Percentiles rank a stretch among this genome's conserved stretches.
phyloP scores from a whole-genome alignment of 2,113 vertebrate genomes.

The Corythornis cristatus region DNA sequence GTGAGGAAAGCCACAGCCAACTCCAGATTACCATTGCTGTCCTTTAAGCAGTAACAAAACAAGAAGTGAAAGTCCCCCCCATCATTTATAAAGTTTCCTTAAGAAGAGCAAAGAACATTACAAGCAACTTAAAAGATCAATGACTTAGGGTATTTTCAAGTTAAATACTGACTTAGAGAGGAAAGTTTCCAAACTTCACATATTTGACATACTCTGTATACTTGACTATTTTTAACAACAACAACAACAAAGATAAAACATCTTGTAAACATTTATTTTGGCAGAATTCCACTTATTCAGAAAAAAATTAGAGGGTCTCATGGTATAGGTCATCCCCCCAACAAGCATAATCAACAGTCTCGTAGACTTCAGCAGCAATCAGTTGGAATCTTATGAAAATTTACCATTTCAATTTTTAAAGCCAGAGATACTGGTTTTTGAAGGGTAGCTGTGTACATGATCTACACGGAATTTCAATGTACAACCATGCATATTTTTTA shows the following conservation, averaged over 20 bases:
- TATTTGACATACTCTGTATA: not conserved
- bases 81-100: not conserved
- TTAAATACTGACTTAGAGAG: not conserved
- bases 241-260: not conserved
- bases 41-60: slow-evolving; percentile 77
- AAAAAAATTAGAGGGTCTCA: not conserved
- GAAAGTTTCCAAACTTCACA: not conserved
- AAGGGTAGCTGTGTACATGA: not conserved
- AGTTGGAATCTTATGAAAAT: not conserved
- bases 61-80: not conserved
- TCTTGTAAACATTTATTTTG: not conserved
- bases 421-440: not conserved
- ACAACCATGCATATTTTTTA: not conserved
- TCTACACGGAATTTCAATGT: not conserved
- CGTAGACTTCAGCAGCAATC: not conserved
- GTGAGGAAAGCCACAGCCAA: slow-evolving; percentile 94
- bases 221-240: not conserved
- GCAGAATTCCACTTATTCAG: not conserved
- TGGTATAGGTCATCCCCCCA: not conserved
- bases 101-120: not conserved
- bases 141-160: not conserved
- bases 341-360: not conserved
- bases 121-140: not conserved
- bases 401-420: not conserved
- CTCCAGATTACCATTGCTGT: slow-evolving; percentile 95